These are phyloP conservation scores for Colletes gigas DNA, from an alignment of 1,140 invertebrate genomes.

Conservation along the genomic window DNA sequence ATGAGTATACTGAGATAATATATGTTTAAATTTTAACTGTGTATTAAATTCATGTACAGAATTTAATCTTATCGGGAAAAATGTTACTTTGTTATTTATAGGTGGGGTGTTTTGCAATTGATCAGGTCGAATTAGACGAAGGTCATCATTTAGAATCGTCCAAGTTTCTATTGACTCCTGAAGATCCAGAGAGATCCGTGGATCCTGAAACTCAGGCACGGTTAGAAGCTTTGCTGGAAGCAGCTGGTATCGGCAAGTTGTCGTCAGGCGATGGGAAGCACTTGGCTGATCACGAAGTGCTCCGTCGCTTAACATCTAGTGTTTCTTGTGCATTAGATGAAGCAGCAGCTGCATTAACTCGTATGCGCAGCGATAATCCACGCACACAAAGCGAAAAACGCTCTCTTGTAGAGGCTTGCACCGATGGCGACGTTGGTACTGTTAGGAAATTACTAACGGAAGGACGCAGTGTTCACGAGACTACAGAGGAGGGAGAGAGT, in stretches of 20 bases:
- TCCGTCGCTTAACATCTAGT: slow-evolving; percentile 91
- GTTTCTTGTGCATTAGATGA: slow-evolving; percentile 97
- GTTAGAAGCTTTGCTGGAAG: slow-evolving; percentile 93
- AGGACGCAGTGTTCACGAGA: slow-evolving; percentile 94
- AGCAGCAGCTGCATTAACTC: slow-evolving; percentile 95
- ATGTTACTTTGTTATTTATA: slow-evolving; percentile 71
- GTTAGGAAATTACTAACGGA: slow-evolving; percentile 94
- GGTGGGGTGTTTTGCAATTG: slow-evolving; percentile 87
- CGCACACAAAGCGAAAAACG: slow-evolving; percentile 82
- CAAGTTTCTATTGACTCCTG: slow-evolving; percentile 89
- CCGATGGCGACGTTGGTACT: slow-evolving; percentile 94
- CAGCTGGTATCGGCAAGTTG: slow-evolving; percentile 89
- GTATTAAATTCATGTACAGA: background rate
- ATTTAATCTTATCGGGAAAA: background rate
- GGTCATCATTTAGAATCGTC: slow-evolving; percentile 86
- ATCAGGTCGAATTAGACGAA: slow-evolving; percentile 85
- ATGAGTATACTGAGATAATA: background rate
- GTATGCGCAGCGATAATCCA: slow-evolving; percentile 93
- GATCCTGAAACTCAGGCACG: slow-evolving; percentile 94
- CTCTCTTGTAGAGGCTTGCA: slow-evolving; percentile 93
- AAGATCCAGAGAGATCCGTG: slow-evolving; percentile 89
- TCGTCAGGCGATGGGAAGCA: slow-evolving; percentile 90
- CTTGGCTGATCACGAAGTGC: slow-evolving; percentile 90
- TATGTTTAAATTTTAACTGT: background rate
- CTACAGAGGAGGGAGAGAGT: slow-evolving; percentile 96